Conservation (phyloP, 2,113 vertebrate species). For the Emydocephalus ijimae region DNA sequence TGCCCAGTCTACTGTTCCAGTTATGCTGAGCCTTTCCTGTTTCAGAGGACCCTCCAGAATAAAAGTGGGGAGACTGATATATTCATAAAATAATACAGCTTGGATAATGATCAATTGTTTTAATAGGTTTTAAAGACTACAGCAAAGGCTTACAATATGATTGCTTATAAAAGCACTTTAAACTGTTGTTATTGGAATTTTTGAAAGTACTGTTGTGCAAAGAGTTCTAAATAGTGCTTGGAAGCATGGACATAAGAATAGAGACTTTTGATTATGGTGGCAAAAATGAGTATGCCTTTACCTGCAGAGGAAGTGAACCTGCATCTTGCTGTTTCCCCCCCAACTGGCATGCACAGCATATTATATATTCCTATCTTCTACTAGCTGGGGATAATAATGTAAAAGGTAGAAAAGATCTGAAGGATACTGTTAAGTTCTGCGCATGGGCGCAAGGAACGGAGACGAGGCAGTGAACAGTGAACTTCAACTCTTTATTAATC, state of each 20-base stretch:
- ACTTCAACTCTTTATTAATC: too few relatives aligned
- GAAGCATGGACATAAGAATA: not conserved
- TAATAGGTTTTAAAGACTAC: not conserved
- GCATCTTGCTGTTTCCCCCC: not conserved
- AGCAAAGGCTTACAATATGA: not conserved
- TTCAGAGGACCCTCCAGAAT: not conserved
- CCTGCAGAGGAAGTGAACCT: not conserved
- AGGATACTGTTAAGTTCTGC: not conserved
- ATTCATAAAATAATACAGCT: not conserved
- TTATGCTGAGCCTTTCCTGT: not conserved
- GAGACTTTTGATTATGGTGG: not conserved
- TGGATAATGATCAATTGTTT: not conserved
- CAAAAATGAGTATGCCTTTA: not conserved
- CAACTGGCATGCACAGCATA: not conserved
- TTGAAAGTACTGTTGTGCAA: not conserved
- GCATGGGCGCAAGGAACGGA: too few relatives aligned
- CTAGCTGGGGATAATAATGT: not conserved
- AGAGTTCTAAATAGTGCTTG: slow-evolving; percentile 8
- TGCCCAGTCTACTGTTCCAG: not conserved
- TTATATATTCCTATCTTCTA: not conserved
- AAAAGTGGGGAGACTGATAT: not conserved
- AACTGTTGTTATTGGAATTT: not conserved
- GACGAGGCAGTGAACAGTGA: too few relatives aligned
- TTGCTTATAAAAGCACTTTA: not conserved
- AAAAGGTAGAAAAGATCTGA: not conserved